Conservation (phyloP, 2,888 invertebrate species). For the Eucera pruinosa region DNA sequence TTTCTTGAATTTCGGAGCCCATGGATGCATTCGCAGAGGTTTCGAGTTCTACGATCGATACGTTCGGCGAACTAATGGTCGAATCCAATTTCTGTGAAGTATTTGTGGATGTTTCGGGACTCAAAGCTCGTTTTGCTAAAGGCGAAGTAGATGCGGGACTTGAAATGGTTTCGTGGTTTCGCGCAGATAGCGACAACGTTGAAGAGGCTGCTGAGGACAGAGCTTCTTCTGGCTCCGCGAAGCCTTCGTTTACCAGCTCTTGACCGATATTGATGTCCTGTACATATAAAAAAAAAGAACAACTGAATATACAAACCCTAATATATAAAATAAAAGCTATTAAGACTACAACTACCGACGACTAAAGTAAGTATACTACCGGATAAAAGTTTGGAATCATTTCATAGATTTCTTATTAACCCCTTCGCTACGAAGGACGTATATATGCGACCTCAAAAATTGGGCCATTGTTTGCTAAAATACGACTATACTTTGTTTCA, state of each 20-base stretch:
- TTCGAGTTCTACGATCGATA: not conserved
- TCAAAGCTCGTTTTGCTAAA: conserved; percentile 6
- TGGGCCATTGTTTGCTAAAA: too few relatives aligned
- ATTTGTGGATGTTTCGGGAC: not conserved
- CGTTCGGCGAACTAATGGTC: not conserved
- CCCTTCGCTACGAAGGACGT: too few relatives aligned
- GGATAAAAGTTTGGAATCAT: too few relatives aligned
- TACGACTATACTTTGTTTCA: too few relatives aligned
- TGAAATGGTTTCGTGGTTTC: conserved; percentile 72
- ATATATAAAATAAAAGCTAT: too few relatives aligned
- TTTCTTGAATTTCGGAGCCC: conserved; percentile 37
- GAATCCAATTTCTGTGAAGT: not conserved
- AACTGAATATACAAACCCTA: not conserved
- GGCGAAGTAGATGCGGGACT: conserved; percentile 78
- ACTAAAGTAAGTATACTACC: too few relatives aligned
- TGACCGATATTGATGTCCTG: conserved; percentile 87
- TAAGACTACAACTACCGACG: too few relatives aligned
- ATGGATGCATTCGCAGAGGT: not conserved
- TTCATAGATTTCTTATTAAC: too few relatives aligned
- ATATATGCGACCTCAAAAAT: too few relatives aligned
- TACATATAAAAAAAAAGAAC: not conserved
- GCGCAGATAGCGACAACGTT: conserved; percentile 73
- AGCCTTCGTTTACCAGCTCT: conserved; percentile 87
- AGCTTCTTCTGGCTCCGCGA: conserved; percentile 84
- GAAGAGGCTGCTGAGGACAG: conserved; percentile 74